phyloP scores from a whole-genome alignment of 1,140 invertebrate genomes.

The Chionoecetes opilio region DNA sequence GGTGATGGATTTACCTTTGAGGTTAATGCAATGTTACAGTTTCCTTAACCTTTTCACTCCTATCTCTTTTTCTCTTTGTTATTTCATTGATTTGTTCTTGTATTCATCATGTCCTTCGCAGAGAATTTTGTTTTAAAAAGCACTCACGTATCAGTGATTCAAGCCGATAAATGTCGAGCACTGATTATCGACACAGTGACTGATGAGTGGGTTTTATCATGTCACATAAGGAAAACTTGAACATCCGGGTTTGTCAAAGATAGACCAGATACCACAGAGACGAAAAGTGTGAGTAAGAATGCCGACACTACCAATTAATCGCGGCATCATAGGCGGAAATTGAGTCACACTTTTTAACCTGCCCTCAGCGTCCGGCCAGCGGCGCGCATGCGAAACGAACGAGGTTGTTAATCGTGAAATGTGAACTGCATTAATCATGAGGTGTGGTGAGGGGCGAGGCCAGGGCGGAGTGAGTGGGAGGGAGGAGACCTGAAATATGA shows the following conservation, averaged over 20 bases:
- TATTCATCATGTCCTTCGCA: neutral
- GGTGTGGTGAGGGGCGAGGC: neutral
- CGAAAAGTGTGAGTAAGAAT: neutral
- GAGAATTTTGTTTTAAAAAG: neutral
- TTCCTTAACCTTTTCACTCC: neutral
- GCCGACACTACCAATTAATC: neutral
- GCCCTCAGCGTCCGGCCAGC: conserved; percentile 9
- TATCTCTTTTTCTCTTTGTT: neutral
- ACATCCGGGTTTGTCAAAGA: neutral
- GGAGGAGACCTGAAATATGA: conserved; percentile 13
- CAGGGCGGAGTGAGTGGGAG: neutral
- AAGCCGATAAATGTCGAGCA: neutral
- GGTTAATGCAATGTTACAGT: neutral
- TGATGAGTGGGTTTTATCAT: neutral
- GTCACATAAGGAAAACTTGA: neutral
- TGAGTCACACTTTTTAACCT: conserved; percentile 35
- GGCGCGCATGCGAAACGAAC: neutral
- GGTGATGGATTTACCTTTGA: neutral
- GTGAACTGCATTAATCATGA: conserved; percentile 32
- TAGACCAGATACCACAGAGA: neutral
- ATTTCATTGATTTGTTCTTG: neutral
- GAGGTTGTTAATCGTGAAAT: conserved; percentile 52
- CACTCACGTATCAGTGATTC: neutral
- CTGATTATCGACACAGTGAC: neutral
- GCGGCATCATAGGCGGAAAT: conserved; percentile 39